Conservation (phyloP, 2,113 vertebrate genomes). For the Aythya baeri region DNA sequence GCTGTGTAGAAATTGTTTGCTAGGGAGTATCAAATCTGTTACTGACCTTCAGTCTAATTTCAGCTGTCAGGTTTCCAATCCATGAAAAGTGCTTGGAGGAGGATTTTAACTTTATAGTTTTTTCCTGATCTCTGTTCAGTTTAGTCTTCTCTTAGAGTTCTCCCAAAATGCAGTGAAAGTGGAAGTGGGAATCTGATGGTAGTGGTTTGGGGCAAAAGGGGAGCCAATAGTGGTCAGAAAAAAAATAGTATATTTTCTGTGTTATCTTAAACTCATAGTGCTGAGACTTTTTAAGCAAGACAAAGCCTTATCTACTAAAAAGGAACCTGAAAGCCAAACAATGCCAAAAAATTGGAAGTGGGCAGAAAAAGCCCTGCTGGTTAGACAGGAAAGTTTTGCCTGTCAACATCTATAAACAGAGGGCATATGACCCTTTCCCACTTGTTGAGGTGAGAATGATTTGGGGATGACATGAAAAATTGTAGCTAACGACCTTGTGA, state of each 20-base stretch:
- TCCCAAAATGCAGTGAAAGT: background rate
- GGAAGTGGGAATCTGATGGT: background rate
- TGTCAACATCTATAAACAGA: accelerated
- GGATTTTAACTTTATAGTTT: background rate
- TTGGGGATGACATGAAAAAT: background rate
- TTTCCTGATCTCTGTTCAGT: background rate
- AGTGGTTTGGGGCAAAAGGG: background rate
- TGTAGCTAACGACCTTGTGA: background rate
- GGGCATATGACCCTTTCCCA: background rate
- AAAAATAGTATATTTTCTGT: background rate
- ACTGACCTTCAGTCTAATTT: background rate
- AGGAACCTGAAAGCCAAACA: background rate
- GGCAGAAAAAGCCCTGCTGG: background rate
- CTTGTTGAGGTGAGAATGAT: background rate
- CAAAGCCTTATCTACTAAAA: background rate
- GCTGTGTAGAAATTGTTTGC: background rate
- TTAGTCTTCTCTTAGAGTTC: background rate
- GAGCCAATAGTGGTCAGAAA: background rate
- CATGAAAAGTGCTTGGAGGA: background rate
- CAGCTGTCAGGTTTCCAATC: background rate
- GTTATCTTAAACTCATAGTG: background rate
- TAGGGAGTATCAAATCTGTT: background rate
- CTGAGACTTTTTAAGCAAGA: background rate
- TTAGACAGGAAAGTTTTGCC: background rate
- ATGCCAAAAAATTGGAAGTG: background rate